Conservation (phyloP, 2,888 invertebrate species). For the Aporophyla lueneburgensis region DNA sequence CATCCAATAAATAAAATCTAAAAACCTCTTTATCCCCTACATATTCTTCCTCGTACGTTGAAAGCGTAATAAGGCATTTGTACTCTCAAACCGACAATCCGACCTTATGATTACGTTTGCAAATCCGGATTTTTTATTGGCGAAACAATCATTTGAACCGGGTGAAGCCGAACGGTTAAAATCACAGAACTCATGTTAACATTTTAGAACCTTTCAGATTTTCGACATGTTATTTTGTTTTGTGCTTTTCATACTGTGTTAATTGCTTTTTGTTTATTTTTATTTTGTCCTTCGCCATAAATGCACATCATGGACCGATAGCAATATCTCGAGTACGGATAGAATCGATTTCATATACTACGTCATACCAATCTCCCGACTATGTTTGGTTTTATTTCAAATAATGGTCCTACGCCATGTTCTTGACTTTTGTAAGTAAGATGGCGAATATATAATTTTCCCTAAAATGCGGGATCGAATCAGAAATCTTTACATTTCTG, state of each 20-base stretch:
- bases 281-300: too few species aligned
- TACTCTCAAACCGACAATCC: slow-evolving; percentile 26
- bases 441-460: too few species aligned
- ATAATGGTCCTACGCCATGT: too few species aligned
- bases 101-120: slow-evolving; percentile 59
- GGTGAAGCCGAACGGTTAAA: slow-evolving; percentile 40
- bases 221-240: not conserved
- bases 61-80: slow-evolving; percentile 41
- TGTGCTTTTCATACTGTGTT: slow-evolving; percentile 7
- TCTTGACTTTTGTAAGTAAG: too few species aligned
- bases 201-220: slow-evolving; percentile 38
- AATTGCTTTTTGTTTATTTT: not conserved
- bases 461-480: too few species aligned
- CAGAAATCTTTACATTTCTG: too few species aligned
- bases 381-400: too few species aligned
- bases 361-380: too few species aligned
- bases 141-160: slow-evolving; percentile 49
- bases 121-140: slow-evolving; percentile 63
- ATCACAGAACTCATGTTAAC: slow-evolving; percentile 47
- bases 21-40: not conserved
- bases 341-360: too few species aligned
- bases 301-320: too few species aligned
- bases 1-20: not conserved
- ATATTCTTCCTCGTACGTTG: not conserved
- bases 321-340: too few species aligned